phyloP scores from a whole-genome alignment of 2,113 vertebrate genomes.

The Grantiella picta region DNA sequence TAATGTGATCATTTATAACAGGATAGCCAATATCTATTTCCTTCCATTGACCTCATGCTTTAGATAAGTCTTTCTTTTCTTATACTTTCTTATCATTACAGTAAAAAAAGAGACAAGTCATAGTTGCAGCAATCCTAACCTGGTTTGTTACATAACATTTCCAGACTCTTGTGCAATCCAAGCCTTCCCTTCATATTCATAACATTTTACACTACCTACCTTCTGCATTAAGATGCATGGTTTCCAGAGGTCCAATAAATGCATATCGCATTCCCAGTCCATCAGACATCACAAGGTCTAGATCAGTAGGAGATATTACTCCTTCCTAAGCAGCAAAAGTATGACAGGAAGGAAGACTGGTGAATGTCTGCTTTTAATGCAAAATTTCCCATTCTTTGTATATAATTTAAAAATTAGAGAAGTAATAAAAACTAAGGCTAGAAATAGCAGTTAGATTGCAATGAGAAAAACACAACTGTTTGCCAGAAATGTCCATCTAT shows the following conservation, averaged over 20 bases:
- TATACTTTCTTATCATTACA: not conserved
- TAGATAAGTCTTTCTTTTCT: not conserved
- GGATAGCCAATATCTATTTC: not conserved
- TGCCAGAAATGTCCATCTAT: not conserved
- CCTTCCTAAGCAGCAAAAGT: slow-evolving; percentile 79
- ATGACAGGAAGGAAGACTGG: not conserved
- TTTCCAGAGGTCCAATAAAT: slow-evolving; percentile 96
- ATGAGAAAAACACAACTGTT: not conserved
- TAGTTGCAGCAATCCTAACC: not conserved
- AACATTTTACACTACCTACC: slow-evolving; percentile 58
- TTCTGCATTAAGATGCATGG: slow-evolving; percentile 95
- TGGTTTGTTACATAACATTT: not conserved
- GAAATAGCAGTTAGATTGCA: not conserved
- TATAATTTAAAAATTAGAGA: not conserved
- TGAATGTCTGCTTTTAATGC: not conserved
- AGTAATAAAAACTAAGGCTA: not conserved
- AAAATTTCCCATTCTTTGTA: not conserved
- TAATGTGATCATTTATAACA: not conserved
- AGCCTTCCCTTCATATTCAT: not conserved
- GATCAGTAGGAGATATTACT: slow-evolving; percentile 86
- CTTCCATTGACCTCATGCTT: not conserved
- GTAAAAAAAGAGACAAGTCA: not conserved
- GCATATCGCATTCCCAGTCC: slow-evolving; percentile 95
- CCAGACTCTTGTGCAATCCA: not conserved
- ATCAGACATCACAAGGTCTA: slow-evolving; percentile 96